These are phyloP conservation scores for Hemichromis elongatus DNA, from an alignment of 2,113 vertebrate species.

Conservation along the genomic window DNA sequence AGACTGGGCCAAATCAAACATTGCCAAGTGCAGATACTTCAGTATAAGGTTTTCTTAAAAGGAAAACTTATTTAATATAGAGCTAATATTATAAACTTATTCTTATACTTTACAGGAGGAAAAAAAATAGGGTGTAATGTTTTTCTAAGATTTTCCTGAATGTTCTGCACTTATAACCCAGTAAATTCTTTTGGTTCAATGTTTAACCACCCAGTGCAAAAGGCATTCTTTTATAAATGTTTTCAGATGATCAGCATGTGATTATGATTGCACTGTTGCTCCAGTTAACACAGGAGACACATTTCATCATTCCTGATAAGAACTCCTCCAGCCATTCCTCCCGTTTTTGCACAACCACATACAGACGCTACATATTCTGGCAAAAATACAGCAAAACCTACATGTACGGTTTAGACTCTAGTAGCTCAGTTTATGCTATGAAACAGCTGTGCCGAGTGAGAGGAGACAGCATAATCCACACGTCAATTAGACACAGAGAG, in stretches of 20 bases:
- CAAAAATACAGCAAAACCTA: neutral
- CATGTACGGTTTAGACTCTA: neutral
- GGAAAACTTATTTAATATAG: neutral
- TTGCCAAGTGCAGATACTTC: slow-evolving; percentile 17
- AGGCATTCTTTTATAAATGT: neutral
- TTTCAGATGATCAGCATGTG: slow-evolving; percentile 44
- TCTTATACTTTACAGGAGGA: neutral
- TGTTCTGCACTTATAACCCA: neutral
- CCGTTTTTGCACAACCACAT: neutral
- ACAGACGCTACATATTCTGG: neutral
- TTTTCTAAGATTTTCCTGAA: neutral
- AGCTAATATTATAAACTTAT: neutral
- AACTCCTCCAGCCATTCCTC: neutral
- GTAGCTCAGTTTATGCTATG: neutral
- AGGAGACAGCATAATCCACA: slow-evolving; percentile 56
- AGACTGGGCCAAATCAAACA: slow-evolving; percentile 39
- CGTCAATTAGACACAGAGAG: slow-evolving; percentile 51
- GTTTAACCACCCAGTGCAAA: neutral
- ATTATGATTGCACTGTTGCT: neutral
- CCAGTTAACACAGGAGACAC: slow-evolving; percentile 1
- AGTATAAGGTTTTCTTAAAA: neutral
- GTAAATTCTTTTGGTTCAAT: neutral
- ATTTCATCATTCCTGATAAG: slow-evolving; percentile 15
- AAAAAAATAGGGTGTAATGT: neutral
- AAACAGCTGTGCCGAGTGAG: slow-evolving; percentile 53